Conservation (phyloP, 2,797 vertebrate genomes). For the Eulemur rubriventer region DNA sequence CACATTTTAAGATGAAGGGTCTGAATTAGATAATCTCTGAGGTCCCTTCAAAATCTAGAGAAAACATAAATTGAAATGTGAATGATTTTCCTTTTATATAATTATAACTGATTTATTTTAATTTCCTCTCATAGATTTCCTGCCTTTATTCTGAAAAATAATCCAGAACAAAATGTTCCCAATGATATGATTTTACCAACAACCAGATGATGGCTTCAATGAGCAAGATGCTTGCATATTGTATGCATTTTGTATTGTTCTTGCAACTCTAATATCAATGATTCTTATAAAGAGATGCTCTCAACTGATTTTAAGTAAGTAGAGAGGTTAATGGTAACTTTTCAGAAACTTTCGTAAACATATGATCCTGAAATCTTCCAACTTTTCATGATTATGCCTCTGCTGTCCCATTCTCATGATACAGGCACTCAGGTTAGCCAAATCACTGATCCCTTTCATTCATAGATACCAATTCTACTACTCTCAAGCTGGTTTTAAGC, state of each 20-base stretch:
- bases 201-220: background rate
- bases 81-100: background rate
- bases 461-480: background rate
- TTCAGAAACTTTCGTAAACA: background rate
- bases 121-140: background rate
- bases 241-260: background rate
- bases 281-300: background rate
- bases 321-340: background rate
- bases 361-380: background rate
- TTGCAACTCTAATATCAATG: background rate
- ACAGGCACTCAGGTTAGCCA: background rate
- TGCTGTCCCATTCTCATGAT: background rate
- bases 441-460: background rate
- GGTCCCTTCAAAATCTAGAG: background rate
- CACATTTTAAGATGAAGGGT: background rate
- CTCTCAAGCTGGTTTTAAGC: background rate
- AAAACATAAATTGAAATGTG: background rate
- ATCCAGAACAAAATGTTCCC: background rate
- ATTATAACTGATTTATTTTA: background rate
- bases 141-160: slow-evolving; percentile 3
- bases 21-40: background rate
- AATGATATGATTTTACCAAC: background rate
- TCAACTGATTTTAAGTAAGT: background rate
- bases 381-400: background rate
- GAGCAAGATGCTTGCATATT: background rate